These are phyloP conservation scores for Crocidura indochinensis DNA, from an alignment of 2,797 vertebrate genomes.

Conservation along the genomic window DNA sequence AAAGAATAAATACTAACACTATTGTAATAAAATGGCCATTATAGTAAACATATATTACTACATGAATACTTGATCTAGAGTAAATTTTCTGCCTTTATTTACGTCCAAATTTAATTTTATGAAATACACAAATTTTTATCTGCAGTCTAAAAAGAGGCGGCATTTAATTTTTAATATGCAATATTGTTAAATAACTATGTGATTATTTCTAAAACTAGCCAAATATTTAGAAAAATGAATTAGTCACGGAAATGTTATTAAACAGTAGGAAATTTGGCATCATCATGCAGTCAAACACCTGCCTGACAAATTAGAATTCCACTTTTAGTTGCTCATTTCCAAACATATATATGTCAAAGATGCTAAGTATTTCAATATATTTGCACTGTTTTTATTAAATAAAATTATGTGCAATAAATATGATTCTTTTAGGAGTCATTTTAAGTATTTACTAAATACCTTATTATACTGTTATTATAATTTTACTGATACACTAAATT, in stretches of 20 bases:
- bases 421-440: background rate
- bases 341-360: background rate
- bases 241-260: conserved; percentile 43
- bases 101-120: background rate
- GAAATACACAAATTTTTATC: background rate
- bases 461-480: too few species aligned
- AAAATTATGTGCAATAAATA: background rate
- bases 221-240: background rate
- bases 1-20: too few species aligned
- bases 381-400: background rate
- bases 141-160: background rate
- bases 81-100: background rate
- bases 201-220: background rate
- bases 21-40: too few species aligned
- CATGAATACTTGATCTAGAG: background rate
- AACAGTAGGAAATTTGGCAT: conserved; percentile 41
- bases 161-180: conserved; percentile 4
- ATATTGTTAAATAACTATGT: background rate
- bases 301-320: conserved; percentile 2
- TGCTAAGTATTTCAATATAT: background rate
- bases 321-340: background rate
- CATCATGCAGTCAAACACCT: conserved; percentile 36
- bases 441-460: conserved; percentile 2
- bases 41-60: background rate
- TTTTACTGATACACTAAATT: background rate